A percentile compares a stretch with the other conserved stretches of the same genome.
phyloP scores from a whole-genome alignment of 2,888 invertebrate genomes.

The Yponomeuta evonymella region DNA sequence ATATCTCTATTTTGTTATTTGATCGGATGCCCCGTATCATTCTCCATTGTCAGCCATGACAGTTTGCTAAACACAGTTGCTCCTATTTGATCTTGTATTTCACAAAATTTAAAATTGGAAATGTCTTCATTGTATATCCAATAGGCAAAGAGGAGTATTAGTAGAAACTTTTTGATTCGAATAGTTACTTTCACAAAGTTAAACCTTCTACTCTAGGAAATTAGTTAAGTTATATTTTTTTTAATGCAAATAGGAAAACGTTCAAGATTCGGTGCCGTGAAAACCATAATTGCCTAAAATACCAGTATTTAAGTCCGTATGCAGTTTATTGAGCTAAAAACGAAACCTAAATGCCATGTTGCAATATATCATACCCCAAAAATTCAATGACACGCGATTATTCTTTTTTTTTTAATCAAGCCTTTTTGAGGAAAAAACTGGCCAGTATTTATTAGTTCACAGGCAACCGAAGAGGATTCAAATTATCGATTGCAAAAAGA shows the following conservation, averaged over 20 bases:
- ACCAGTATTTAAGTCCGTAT: too few relatives aligned
- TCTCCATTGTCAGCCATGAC: constrained; percentile 50
- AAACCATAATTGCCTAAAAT: too few relatives aligned
- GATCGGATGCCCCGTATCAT: constrained; percentile 41
- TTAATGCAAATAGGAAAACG: too few relatives aligned
- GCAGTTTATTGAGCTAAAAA: background rate
- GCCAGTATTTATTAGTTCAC: background rate
- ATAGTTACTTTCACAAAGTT: too few relatives aligned
- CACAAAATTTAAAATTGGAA: background rate
- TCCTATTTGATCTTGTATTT: background rate
- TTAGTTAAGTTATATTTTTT: too few relatives aligned
- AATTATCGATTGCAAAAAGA: background rate
- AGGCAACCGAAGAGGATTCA: background rate
- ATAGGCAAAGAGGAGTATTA: background rate
- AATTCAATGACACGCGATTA: background rate
- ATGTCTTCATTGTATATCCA: background rate
- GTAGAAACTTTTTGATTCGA: too few relatives aligned
- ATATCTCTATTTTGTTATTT: constrained; percentile 43
- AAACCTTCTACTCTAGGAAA: too few relatives aligned
- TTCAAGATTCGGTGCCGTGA: too few relatives aligned
- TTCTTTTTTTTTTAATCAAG: background rate
- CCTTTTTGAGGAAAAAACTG: background rate
- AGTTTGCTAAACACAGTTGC: constrained; percentile 52
- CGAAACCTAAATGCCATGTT: background rate
- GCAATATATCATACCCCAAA: background rate